phyloP scores from a whole-genome alignment of 30 jellyfish, hydroid and myxozoan species.

The Turritopsis dohrnii region DNA sequence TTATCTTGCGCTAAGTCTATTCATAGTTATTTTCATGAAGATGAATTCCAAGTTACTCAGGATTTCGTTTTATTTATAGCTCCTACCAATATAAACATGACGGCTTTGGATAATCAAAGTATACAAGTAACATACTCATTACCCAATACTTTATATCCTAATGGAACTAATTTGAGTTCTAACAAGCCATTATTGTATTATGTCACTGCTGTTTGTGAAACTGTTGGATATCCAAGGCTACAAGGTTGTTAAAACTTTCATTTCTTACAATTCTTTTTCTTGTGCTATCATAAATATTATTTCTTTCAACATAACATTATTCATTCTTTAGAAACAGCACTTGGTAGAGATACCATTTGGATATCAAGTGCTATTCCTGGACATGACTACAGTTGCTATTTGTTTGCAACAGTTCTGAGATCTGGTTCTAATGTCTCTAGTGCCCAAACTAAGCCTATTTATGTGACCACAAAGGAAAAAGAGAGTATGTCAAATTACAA shows the following conservation, averaged over 20 bases:
- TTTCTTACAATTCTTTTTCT: neutral
- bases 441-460: neutral
- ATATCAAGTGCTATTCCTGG: neutral
- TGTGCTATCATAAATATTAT: too few species aligned
- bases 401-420: neutral
- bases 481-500: neutral
- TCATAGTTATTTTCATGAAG: too few species aligned
- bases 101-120: slow-evolving; percentile 39
- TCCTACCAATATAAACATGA: slow-evolving; percentile 29
- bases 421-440: neutral
- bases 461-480: neutral
- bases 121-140: slow-evolving; percentile 34
- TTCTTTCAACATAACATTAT: neutral
- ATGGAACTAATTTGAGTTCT: slow-evolving; percentile 20
- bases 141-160: slow-evolving; percentile 27
- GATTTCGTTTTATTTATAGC: slow-evolving; percentile 34
- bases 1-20: too few species aligned
- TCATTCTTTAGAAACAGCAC: neutral
- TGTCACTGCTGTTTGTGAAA: slow-evolving; percentile 35
- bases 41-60: too few species aligned
- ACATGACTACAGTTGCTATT: neutral
- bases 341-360: neutral
- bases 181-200: slow-evolving; percentile 3
- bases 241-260: slow-evolving; percentile 24
- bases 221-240: slow-evolving; percentile 46